phyloP scores from a whole-genome alignment of 1,140 invertebrate species.

The Pachypeltis micranthus region DNA sequence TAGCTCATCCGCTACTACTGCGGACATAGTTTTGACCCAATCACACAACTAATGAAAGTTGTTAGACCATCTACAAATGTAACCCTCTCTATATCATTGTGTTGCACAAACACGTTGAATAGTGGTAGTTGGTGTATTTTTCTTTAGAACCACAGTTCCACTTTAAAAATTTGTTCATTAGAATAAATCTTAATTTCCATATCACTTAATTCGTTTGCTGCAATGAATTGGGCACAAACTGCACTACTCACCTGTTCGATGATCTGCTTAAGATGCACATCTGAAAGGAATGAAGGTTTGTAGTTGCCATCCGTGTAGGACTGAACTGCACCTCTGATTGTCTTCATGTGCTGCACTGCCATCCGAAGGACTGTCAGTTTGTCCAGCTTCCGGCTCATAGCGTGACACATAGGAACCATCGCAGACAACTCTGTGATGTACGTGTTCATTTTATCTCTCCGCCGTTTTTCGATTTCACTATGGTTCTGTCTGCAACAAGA shows the following conservation, averaged over 20 bases:
- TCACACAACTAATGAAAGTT: too few species aligned
- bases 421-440: conserved; percentile 83
- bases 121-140: neutral
- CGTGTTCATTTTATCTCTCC: conserved; percentile 92
- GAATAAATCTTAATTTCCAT: too few species aligned
- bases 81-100: too few species aligned
- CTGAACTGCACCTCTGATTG: conserved; percentile 59
- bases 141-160: neutral
- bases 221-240: too few species aligned
- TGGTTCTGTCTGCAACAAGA: conserved; percentile 67
- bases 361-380: conserved; percentile 86
- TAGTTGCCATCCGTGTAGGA: conserved; percentile 71
- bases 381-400: conserved; percentile 84
- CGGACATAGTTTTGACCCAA: too few species aligned
- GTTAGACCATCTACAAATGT: too few species aligned
- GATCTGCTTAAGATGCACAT: conserved; percentile 75
- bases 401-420: conserved; percentile 87
- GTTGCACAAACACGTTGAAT: neutral
- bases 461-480: conserved; percentile 88
- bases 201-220: neutral
- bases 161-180: neutral
- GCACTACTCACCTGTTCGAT: conserved; percentile 54
- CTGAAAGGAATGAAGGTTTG: conserved; percentile 77
- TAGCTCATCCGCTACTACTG: too few species aligned
- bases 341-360: conserved; percentile 86